These are phyloP conservation scores for Beris chalybata DNA, from an alignment of 2,888 invertebrate species.

Conservation along the genomic window DNA sequence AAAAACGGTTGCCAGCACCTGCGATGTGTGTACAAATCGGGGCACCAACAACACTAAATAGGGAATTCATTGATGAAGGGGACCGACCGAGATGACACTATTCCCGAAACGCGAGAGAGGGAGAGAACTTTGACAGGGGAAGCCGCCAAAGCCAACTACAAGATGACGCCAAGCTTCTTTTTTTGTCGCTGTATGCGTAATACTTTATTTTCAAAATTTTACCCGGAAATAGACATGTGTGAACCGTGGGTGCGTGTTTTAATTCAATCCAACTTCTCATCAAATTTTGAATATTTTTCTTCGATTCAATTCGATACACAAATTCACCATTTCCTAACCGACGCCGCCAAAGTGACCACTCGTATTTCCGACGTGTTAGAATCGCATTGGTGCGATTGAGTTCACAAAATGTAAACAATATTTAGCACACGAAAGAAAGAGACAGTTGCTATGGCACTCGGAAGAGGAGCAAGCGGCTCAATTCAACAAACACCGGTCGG, in stretches of 20 bases:
- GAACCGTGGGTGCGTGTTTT: not conserved
- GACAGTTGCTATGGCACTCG: not conserved
- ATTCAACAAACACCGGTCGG: too few relatives aligned
- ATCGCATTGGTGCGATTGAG: constrained; percentile 2
- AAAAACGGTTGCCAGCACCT: constrained; percentile 1
- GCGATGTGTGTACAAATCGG: too few relatives aligned
- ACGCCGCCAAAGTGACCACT: too few relatives aligned
- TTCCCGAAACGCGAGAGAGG: not conserved
- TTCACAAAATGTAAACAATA: constrained; percentile 29
- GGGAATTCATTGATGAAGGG: too few relatives aligned
- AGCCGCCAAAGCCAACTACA: constrained; percentile 14
- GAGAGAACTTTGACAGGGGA: not conserved
- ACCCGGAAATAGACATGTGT: too few relatives aligned
- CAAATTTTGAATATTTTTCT: too few relatives aligned
- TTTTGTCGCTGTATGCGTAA: not conserved
- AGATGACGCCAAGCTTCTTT: constrained; percentile 34
- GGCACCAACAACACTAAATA: constrained; percentile 11
- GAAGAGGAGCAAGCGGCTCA: too few relatives aligned
- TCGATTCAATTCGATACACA: too few relatives aligned
- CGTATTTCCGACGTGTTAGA: too few relatives aligned
- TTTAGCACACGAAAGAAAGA: constrained; percentile 22
- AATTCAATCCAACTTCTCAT: constrained; percentile 7
- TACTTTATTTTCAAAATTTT: too few relatives aligned
- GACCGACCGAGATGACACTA: constrained; percentile 12
- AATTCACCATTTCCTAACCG: constrained; percentile 3